Percentiles rank a stretch among this genome's conserved stretches.
phyloP scores from a whole-genome alignment of 1,140 invertebrate species.

The Neelides sp. region DNA sequence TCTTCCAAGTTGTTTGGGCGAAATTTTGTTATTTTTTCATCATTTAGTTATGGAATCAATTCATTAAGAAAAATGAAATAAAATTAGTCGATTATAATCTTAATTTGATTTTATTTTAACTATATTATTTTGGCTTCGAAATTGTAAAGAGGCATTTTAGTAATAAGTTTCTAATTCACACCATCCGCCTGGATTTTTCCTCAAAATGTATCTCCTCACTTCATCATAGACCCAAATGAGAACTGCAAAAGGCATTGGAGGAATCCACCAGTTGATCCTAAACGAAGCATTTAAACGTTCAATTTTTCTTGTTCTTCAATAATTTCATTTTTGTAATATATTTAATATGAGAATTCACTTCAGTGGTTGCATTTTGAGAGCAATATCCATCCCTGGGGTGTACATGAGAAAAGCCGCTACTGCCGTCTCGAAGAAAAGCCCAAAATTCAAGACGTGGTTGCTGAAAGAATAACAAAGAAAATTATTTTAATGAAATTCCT shows the following conservation, averaged over 20 bases:
- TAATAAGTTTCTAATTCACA: slow-evolving; percentile 52
- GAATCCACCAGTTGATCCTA: slow-evolving; percentile 53
- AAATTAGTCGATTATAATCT: no score
- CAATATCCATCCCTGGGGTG: slow-evolving; percentile 53
- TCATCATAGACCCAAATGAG: slow-evolving; percentile 49
- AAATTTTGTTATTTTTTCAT: no score
- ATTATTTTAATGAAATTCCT: not conserved
- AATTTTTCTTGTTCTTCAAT: no score
- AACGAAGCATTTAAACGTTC: no score
- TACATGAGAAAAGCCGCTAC: slow-evolving; percentile 56
- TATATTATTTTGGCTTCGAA: no score
- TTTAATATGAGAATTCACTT: no score
- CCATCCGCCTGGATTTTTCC: slow-evolving; percentile 47
- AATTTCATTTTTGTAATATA: no score
- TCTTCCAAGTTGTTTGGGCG: no score
- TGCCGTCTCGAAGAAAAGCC: slow-evolving; percentile 57
- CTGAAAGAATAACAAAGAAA: slow-evolving; percentile 36
- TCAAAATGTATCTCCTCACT: slow-evolving; percentile 42
- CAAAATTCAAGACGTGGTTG: slow-evolving; percentile 61
- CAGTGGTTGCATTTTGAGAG: slow-evolving; percentile 47
- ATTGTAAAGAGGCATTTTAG: no score
- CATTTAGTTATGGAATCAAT: no score
- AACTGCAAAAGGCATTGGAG: slow-evolving; percentile 45
- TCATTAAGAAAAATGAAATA: no score
- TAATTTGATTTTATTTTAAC: no score